phyloP scores from a whole-genome alignment of 2,797 vertebrate species.

The Ceyx erithaca region DNA sequence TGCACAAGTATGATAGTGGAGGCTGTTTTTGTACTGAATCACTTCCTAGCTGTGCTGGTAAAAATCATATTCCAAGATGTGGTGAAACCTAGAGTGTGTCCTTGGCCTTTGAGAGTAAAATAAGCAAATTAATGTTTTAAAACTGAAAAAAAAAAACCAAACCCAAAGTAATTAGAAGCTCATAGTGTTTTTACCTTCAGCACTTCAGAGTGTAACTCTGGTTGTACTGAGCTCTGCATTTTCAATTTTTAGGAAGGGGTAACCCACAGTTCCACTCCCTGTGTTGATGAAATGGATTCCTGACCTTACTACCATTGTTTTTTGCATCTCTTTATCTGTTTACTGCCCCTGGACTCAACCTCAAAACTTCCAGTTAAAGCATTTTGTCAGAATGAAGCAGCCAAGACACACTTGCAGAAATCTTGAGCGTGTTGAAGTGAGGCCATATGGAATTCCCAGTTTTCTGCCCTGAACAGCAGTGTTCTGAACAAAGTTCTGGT shows the following conservation, averaged over 20 bases:
- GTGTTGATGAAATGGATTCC: too few relatives aligned
- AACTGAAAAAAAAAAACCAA: background rate
- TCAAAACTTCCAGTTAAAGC: too few relatives aligned
- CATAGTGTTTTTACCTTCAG: background rate
- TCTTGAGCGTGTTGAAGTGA: too few relatives aligned
- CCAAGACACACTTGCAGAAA: too few relatives aligned
- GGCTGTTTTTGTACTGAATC: background rate
- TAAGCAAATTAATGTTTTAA: background rate
- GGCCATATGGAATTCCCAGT: too few relatives aligned
- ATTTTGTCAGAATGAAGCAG: too few relatives aligned
- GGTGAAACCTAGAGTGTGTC: background rate
- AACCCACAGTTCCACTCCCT: background rate
- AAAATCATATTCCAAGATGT: background rate
- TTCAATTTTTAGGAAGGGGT: background rate
- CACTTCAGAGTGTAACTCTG: background rate
- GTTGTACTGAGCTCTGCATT: background rate
- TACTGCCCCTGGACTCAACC: too few relatives aligned
- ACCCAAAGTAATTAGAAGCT: background rate
- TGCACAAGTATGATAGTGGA: background rate
- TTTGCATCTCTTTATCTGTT: too few relatives aligned
- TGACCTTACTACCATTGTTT: too few relatives aligned
- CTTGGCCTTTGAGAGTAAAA: background rate
- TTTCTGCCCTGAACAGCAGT: too few relatives aligned
- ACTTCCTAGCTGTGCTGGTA: background rate
- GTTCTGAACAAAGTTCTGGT: too few relatives aligned